These are phyloP conservation scores for Phlogophora meticulosa DNA, from an alignment of 2,888 invertebrate genomes.

Conservation along the genomic window DNA sequence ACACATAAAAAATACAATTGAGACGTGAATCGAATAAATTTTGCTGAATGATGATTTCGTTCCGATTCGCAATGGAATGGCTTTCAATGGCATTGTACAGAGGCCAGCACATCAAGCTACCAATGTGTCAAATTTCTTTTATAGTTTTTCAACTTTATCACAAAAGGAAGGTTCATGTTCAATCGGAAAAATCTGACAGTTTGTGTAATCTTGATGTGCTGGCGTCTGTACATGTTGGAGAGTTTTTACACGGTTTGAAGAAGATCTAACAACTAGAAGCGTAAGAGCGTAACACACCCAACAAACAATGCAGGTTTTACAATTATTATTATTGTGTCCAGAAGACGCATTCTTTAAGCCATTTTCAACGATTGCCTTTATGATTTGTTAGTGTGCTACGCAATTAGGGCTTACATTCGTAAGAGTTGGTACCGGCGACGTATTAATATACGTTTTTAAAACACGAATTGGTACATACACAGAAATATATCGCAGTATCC, in stretches of 20 bases:
- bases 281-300: slow-evolving; percentile 13
- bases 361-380: not conserved
- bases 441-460: slow-evolving; percentile 22
- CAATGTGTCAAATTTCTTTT: no score
- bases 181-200: no score
- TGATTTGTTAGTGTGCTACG: slow-evolving; percentile 16
- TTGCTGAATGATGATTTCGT: slow-evolving; percentile 26
- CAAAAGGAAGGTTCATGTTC: no score
- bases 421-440: slow-evolving; percentile 8
- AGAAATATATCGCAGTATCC: slow-evolving; percentile 13
- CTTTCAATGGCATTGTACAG: no score
- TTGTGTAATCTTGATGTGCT: no score
- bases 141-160: no score
- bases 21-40: no score
- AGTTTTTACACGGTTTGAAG: slow-evolving; percentile 29
- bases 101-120: no score
- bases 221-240: slow-evolving; percentile 38
- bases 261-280: not conserved
- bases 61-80: slow-evolving; percentile 20
- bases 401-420: slow-evolving; percentile 3
- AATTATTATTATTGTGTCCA: not conserved
- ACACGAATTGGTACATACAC: slow-evolving; percentile 11
- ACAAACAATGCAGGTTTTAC: not conserved
- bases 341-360: not conserved
- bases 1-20: no score